Evolutionary conservation across 2,888 invertebrate genomes (phyloP), one percentile per base, ranked within the genome.

Genomic region (Protonemura montana): DNA sequence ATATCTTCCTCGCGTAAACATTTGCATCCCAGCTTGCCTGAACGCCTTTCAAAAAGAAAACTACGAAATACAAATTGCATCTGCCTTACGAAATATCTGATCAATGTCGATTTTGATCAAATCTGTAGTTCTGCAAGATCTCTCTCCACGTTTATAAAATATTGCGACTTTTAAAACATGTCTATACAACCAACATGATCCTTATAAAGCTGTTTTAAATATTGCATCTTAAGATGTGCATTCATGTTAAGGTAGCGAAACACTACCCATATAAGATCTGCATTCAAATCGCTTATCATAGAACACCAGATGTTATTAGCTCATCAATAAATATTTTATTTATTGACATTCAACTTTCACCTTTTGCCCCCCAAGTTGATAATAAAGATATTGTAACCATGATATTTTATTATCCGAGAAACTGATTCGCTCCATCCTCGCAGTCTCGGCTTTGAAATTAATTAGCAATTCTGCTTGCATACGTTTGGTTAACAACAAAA

Each of bases 1-100:
- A 59, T 84, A 84, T 84, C 84, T 84, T 29, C 25, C 25, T 3
- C 25, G 35, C 26, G 82, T 83, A 83, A 83, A 83, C 82, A 41
- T 6, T 2, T 35, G 16, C 41, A n/a, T 13, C 2, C 59, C 16
- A 59, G 28, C 26, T n/a, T 10, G 78, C 7, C 28, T n/a, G 29
- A 3, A n/a, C 13, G 30, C 81, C 5, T 7, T 5, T 30, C 30
- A 29, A 28, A 25, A 27, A 30, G 21, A 29, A 6, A 10, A n/a
- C n/a, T n/a, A n/a, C n/a, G n/a, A n/a, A n/a, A n/a, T n/a, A n/a
- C n/a, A n/a, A n/a, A 28, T 7, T 81, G 30, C 81, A 81, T 27
- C 81, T 81, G 28, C 29, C 21, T 81, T 81, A 25, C 26, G 10
- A 28, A 78, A 81, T 29, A n/a, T 10, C 27, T 10, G 78, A 5